Evolutionary conservation across 2,797 vertebrate genomes (phyloP).

Genomic region (Propithecus deckenii): DNA sequence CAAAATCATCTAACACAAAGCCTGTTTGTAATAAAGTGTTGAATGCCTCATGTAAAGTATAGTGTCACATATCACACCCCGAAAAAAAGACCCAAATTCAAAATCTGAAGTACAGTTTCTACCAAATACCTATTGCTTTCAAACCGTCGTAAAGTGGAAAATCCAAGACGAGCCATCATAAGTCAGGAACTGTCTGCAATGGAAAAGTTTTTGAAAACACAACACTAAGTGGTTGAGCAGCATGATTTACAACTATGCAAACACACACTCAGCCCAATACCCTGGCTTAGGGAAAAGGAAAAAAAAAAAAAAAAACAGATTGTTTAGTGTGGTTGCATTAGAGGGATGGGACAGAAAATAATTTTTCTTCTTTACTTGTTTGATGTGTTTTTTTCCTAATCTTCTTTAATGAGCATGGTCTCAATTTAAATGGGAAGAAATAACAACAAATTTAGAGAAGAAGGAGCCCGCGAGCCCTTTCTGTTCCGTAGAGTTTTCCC

Average conservation of each 20-base stretch:
- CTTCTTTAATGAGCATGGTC: slow-evolving; percentile 60
- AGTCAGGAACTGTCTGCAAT: neutral
- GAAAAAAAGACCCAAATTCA: neutral
- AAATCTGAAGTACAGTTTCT: neutral
- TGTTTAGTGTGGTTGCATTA: slow-evolving; percentile 29
- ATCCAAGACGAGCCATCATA: neutral
- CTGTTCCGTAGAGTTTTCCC: slow-evolving; percentile 40
- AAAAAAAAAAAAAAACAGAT: neutral
- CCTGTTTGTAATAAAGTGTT: neutral
- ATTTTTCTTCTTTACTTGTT: slow-evolving; percentile 58
- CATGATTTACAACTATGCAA: neutral
- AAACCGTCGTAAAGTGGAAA: neutral
- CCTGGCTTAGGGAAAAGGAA: neutral
- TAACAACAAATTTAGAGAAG: neutral
- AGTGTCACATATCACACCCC: neutral
- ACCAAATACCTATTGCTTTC: neutral
- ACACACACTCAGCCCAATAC: neutral
- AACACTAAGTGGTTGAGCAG: neutral
- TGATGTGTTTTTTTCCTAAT: slow-evolving; percentile 58
- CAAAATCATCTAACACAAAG: neutral
- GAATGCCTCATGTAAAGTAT: neutral
- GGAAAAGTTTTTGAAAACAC: neutral
- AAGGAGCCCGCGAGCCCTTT: slow-evolving; percentile 18
- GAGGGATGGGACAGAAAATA: slow-evolving; percentile 28
- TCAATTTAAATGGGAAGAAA: slow-evolving; percentile 60